Evolutionary conservation across 1,140 invertebrate species (phyloP).

Genomic region (Neodiprion lecontei): DNA sequence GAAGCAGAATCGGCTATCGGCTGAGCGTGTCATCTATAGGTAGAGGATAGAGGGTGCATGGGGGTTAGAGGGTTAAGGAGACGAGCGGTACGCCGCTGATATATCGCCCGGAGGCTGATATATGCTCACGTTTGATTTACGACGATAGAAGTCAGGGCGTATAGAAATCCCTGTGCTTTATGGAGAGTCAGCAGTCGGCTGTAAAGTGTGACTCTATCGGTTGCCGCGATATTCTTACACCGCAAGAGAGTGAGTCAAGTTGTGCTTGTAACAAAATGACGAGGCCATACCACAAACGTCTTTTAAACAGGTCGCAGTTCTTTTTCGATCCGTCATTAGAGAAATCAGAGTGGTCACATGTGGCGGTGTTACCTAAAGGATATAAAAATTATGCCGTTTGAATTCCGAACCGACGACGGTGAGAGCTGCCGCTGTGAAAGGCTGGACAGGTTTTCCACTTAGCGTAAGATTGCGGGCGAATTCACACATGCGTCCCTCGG

Average conservation of each 20-base stretch:
- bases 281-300: neutral
- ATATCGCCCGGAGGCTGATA: neutral
- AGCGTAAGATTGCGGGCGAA: constrained; percentile 2
- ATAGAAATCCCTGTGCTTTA: neutral
- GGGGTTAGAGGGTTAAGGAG: neutral
- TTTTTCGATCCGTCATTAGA: no score
- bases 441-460: neutral
- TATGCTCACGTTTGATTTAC: constrained; percentile 2
- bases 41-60: no score
- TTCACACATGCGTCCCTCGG: constrained; percentile 1
- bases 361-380: no score
- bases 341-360: no score
- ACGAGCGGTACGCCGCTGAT: constrained; percentile 1
- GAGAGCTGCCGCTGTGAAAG: neutral
- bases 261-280: no score
- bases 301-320: neutral
- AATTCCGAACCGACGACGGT: no score
- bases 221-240: neutral
- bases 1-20: no score
- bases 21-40: no score
- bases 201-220: neutral
- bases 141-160: neutral
- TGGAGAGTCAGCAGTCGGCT: neutral
- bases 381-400: no score
- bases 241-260: neutral